Conservation (phyloP, 2,888 invertebrate species). For the Andrena camellia region DNA sequence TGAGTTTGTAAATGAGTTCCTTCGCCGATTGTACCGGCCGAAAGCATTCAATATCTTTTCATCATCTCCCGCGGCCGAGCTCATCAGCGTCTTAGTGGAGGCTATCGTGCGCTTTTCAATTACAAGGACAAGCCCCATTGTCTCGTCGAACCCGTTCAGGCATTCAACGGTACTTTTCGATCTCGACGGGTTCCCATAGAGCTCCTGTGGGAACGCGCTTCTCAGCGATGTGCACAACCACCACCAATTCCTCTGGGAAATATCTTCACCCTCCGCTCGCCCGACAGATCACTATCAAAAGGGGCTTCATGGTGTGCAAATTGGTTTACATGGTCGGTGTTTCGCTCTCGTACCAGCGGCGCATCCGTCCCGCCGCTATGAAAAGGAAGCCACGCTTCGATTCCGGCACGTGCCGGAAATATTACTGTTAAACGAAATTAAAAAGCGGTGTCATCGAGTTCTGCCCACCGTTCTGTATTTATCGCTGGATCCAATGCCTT, state of each 20-base stretch:
- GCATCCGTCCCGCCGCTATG: constrained; percentile 40
- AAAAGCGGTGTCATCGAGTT: constrained; percentile 57
- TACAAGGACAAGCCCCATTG: constrained; percentile 69
- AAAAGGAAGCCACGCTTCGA: constrained; percentile 41
- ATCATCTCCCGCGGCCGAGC: constrained; percentile 13
- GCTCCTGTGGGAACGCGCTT: constrained; percentile 81
- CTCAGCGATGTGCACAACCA: constrained; percentile 65
- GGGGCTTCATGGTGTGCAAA: constrained; percentile 83
- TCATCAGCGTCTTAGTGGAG: constrained; percentile 36
- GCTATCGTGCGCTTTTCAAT: constrained; percentile 72
- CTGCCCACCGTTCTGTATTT: constrained; percentile 34
- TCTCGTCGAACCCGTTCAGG: constrained; percentile 67
- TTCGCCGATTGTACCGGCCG: constrained; percentile 3
- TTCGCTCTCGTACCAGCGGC: constrained; percentile 33
- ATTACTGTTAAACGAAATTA: constrained; percentile 56
- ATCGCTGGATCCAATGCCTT: constrained; percentile 4
- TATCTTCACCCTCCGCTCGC: constrained; percentile 76
- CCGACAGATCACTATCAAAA: constrained; percentile 75
- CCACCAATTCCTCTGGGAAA: constrained; percentile 84
- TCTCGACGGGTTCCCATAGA: constrained; percentile 78
- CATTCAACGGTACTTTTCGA: constrained; percentile 71
- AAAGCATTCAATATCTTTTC: constrained; percentile 13
- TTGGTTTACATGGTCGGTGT: constrained; percentile 81
- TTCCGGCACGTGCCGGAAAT: constrained; percentile 55
- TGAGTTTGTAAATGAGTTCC: constrained; percentile 21